Percentiles rank a stretch among this genome's conserved stretches.
Conservation (phyloP, 2,113 vertebrate genomes). For the Clarias macrocephalus region DNA sequence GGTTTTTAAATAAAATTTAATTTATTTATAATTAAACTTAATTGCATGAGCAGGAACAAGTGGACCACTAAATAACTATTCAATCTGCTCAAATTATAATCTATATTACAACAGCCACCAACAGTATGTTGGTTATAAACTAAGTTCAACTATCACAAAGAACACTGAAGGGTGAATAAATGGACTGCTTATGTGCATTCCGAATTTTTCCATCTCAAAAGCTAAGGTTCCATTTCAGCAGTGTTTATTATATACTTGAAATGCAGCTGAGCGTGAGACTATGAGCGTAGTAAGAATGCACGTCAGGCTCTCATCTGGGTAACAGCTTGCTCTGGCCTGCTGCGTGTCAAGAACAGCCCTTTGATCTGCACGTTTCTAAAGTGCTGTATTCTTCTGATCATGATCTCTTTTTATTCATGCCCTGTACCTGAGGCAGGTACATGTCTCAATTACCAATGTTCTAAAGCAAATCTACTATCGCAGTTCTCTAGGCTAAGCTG, state of each 20-base stretch:
- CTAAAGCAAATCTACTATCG: conserved; percentile 41
- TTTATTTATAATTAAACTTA: no score
- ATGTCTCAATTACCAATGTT: not conserved
- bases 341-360: conserved; percentile 50
- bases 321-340: conserved; percentile 61
- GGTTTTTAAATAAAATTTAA: no score
- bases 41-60: not conserved
- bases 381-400: conserved; percentile 51
- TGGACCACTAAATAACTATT: not conserved
- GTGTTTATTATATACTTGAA: not conserved
- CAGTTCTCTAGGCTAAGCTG: conserved; percentile 30
- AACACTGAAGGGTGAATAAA: not conserved
- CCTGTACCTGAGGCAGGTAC: conserved; percentile 46
- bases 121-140: not conserved
- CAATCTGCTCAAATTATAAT: not conserved
- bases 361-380: conserved; percentile 62
- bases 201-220: not conserved
- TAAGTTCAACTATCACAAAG: not conserved
- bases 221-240: not conserved
- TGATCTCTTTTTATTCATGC: conserved; percentile 57
- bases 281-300: conserved; percentile 28
- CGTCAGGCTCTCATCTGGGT: conserved; percentile 62
- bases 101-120: not conserved
- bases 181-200: not conserved
- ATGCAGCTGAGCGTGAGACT: conserved; percentile 11